Conservation (phyloP, 2,888 invertebrate genomes). For the Cacoxenus indagator region DNA sequence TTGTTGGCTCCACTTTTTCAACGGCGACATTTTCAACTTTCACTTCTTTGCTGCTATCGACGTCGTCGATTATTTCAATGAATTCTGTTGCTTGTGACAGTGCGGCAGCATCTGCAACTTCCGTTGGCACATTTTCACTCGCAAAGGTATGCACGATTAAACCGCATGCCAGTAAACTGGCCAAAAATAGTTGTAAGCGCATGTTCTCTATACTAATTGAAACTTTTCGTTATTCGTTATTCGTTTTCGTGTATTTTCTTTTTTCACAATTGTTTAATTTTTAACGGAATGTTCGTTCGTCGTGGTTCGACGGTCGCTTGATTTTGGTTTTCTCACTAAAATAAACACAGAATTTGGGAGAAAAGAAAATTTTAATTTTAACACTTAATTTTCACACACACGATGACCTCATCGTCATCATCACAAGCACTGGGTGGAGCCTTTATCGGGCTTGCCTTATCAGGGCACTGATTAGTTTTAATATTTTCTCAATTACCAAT, state of each 20-base stretch:
- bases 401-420: conserved; percentile 66
- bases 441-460: conserved; percentile 31
- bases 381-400: conserved; percentile 33
- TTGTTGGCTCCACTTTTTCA: conserved; percentile 31
- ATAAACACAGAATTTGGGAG: conserved; percentile 33
- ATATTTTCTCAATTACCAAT: conserved; percentile 27
- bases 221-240: conserved; percentile 32
- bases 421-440: neutral
- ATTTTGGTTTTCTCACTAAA: conserved; percentile 45
- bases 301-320: conserved; percentile 25
- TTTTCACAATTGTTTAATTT: conserved; percentile 35
- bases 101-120: conserved; percentile 47
- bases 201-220: conserved; percentile 40
- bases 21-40: conserved; percentile 29
- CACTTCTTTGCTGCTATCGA: neutral
- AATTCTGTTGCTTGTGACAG: conserved; percentile 43
- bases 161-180: conserved; percentile 56
- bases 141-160: conserved; percentile 55
- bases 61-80: conserved; percentile 44
- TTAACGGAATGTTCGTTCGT: conserved; percentile 13
- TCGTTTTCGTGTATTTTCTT: conserved; percentile 32
- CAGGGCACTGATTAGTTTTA: conserved; percentile 33
- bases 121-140: conserved; percentile 58
- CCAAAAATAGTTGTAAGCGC: conserved; percentile 62
- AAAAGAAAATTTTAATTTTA: conserved; percentile 14